Evolutionary conservation across 2,888 invertebrate species (phyloP), one percentile per base, ranked within the genome.

Genomic region (Pyrrhia umbra): DNA sequence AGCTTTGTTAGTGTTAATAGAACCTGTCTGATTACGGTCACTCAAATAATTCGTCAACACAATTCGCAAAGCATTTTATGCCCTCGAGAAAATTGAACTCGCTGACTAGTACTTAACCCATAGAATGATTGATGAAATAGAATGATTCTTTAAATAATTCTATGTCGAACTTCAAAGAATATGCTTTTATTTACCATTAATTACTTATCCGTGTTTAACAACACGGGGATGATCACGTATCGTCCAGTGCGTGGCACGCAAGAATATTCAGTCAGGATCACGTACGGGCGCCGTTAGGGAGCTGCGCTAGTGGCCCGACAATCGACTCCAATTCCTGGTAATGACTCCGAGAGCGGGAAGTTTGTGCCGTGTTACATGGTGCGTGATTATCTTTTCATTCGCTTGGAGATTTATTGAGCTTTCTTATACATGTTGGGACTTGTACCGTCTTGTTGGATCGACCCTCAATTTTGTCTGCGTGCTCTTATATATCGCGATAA

Each of bases 191-290:
- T 13, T 13, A 30, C 30, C 42, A 34, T 1, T 25, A 21, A 10
- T 10, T 34, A 52, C 6, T 30, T 16, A 10, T 60, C 70, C 8
- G n/a, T 43, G 27, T 43, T n/a, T 18, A 56, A 18, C 30, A 5
- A 18, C 37, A 66, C n/a, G 57, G 37, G 34, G 61, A 51, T 55
- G 46, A 60, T 79, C 79, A 79, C 79, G 79, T 81, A 55, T 25
- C 25, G 60, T 54, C 43, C 72, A 70, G 55, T 58, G 62, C 65
- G 67, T 68, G 65, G 60, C 56, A 56, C 54, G 27, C 50, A 42
- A 30, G 65, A 68, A 65, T 65, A 52, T 69, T 76, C 56, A n/a
- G 56, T 43, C 8, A 37, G 47, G 18, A 62, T 70, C 82, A 79
- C 80, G 82, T 79, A 49, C 64, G 16, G 3, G 2, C 25, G 59